Base-by-base conservation (phyloP, 2,888 invertebrate genomes). In the Notodonta dromedarius region DNA sequence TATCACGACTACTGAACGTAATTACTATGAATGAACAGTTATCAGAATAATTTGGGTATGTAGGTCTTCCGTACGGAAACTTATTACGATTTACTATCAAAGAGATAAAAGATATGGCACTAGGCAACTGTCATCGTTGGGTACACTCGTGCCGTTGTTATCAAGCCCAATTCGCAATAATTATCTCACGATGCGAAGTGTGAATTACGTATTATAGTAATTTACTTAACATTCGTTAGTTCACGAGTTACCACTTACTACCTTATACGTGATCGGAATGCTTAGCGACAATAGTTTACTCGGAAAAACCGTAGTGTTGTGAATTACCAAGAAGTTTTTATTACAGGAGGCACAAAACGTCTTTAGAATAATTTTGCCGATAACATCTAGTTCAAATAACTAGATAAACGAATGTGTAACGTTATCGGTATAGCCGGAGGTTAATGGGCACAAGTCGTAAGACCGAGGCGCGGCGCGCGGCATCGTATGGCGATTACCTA, bases 121-220 rank as follows among this genome's bases (percentile, higher is more conserved):
- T 56, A 24, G 24, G 24, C 24, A 24, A 24, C 24, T 24, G 24
- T 24, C 24, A 24, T 24, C 24, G 24, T 24, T 24, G 24, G 24
- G 55, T 13, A 60, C 46, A 62, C 14, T 60, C 51, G 42, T 58
- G 60, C 63, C 71, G 70, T 73, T 74, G 73, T 65, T 71, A 69
- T 66, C 70, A 71, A 72, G 70, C 70, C 70, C 70, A 77, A 73
- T 77, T 77, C 70, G 62, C 67, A 69, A 62, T 71, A 66, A 65
- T 78, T 78, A 79, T 79, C 79, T 68, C 67, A 76, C 65, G 61
- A 66, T 62, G 59, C 59, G 44, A 69, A 71, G 76, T 78, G 76
- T 72, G 69, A 78, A 75, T 67, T 76, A 72, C 71, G 62, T 63
- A 67, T 58, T 64, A 63, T 63, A 67, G 63, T 71, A 70, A 72